Evolutionary conservation across 2,888 invertebrate species (phyloP), one percentile per base, ranked within the genome.

Genomic region (Oegoconia quadripuncta): DNA sequence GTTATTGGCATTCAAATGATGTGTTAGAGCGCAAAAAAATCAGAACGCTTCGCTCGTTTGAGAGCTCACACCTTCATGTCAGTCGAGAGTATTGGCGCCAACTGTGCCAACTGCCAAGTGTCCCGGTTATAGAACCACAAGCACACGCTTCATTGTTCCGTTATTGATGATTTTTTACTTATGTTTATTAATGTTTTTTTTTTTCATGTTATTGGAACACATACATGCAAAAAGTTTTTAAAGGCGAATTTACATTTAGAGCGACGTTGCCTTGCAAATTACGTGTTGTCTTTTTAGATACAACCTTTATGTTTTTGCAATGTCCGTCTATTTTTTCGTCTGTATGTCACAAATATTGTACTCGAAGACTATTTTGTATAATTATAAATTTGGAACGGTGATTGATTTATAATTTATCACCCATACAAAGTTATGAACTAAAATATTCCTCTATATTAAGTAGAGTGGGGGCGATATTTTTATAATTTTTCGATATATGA

Each of bases 1-100:
- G 73, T 74, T 80, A 76, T 78, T 66, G 71, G 67, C 68, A 79
- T 76, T 77, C 70, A 75, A 77, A 77, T 76, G 61, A 74, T 72
- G 62, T 60, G 64, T 58, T 59, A 48, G 48, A 20, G 42, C 64
- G 63, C 72, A 76, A 78, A 76, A n/a, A 79, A 78, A 74, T 66
- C 55, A 50, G 66, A 70, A 71, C 70, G 66, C 61, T 69, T 64
- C 59, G 61, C 63, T 66, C 62, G 67, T 69, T 63, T 52, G 56
- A 64, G 63, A 54, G 47, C 50, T 57, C 61, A 66, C 69, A 66
- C 66, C 56, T 68, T 55, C 59, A 64, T 68, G 65, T 69, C 65
- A 61, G 58, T 64, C 15, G 31, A 31, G 13, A 27, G 27, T 27
- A 27, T 27, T 27, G 61, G 60, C 64, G 68, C 59, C 62, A 67